These are phyloP conservation scores for Cheilosia vulpina DNA, from an alignment of 2,888 invertebrate genomes.

Conservation along the genomic window DNA sequence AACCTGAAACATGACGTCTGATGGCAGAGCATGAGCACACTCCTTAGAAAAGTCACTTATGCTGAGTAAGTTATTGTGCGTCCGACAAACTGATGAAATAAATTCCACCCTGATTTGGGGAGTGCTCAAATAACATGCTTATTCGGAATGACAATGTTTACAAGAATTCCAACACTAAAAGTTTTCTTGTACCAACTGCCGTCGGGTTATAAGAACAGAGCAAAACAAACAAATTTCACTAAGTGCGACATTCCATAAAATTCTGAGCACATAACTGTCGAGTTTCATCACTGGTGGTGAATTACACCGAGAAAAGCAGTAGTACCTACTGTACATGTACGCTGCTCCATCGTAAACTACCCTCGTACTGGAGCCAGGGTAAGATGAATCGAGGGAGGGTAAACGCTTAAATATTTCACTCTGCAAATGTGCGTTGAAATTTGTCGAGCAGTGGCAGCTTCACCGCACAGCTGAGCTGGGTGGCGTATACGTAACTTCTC, in stretches of 20 bases:
- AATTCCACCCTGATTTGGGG: conserved; percentile 45
- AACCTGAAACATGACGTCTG: conserved; percentile 56
- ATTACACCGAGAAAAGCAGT: conserved; percentile 55
- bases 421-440: conserved; percentile 67
- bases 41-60: conserved; percentile 65
- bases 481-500: conserved; percentile 56
- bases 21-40: conserved; percentile 49
- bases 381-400: conserved; percentile 46
- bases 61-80: conserved; percentile 54
- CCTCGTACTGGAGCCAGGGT: conserved; percentile 7
- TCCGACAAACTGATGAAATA: conserved; percentile 65
- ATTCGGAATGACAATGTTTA: conserved; percentile 73
- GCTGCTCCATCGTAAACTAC: conserved; percentile 32
- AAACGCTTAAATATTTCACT: conserved; percentile 62
- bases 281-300: conserved; percentile 69
- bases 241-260: conserved; percentile 76
- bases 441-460: conserved; percentile 51
- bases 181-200: conserved; percentile 70
- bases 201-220: conserved; percentile 64
- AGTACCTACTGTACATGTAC: conserved; percentile 22
- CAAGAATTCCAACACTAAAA: conserved; percentile 75
- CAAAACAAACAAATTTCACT: conserved; percentile 74
- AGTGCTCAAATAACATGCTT: conserved; percentile 70
- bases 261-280: conserved; percentile 74
- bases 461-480: conserved; percentile 38